Evolutionary conservation across 2,797 vertebrate genomes (phyloP).

Genomic region (Kryptopterus vitreolus): DNA sequence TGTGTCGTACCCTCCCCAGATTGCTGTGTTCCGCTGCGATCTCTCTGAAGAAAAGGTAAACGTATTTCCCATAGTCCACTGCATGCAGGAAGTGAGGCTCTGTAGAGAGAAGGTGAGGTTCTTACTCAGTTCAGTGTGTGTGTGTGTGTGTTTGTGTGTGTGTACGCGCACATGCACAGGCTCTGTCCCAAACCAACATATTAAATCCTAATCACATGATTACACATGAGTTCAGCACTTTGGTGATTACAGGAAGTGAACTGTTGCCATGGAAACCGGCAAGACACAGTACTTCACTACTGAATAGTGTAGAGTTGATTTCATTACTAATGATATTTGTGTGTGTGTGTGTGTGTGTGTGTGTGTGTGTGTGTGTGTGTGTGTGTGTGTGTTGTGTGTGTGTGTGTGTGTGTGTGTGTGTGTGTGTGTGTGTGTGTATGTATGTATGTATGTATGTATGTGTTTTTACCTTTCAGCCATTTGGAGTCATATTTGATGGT

Average conservation of each 20-base stretch:
- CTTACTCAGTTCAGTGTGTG: constrained; percentile 72
- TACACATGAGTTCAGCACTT: not conserved
- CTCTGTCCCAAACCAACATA: not conserved
- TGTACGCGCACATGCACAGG: too few species aligned
- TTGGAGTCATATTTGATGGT: constrained; percentile 99
- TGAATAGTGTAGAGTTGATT: not conserved
- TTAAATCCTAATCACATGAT: not conserved
- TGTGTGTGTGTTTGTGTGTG: not conserved
- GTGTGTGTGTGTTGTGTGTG: not conserved
- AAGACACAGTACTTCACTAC: not conserved
- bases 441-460: constrained; percentile 35
- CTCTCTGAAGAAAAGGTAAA: constrained; percentile 99
- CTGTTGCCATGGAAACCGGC: not conserved
- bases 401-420: not conserved
- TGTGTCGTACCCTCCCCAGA: constrained; percentile 88
- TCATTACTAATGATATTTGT: not conserved
- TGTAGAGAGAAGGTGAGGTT: constrained; percentile 64
- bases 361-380: not conserved
- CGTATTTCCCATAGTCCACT: constrained; percentile 94
- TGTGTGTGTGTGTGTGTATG: constrained; percentile 34
- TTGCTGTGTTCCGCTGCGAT: constrained; percentile 97
- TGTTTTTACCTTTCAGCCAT: constrained; percentile 93
- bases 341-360: not conserved
- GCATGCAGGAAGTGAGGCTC: constrained; percentile 98
- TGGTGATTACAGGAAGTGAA: not conserved